Conservation (phyloP, 2,888 invertebrate species). For the Leucozona laternaria region DNA sequence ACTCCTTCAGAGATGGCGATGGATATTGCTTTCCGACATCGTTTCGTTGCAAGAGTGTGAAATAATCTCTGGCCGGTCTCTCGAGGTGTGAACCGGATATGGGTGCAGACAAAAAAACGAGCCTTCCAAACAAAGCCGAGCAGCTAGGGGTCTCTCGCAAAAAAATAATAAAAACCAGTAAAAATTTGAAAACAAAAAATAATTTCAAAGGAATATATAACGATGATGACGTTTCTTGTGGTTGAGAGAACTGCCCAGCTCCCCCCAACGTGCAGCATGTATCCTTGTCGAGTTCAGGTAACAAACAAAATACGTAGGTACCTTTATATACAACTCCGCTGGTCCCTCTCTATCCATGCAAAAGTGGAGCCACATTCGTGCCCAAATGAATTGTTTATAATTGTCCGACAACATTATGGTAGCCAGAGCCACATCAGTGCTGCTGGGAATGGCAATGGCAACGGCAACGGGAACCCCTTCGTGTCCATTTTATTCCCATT, state of each 20-base stretch:
- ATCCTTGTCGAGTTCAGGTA: slow-evolving; percentile 63
- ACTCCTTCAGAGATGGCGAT: background rate
- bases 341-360: slow-evolving; percentile 7
- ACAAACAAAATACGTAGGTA: slow-evolving; percentile 41
- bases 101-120: slow-evolving; percentile 63
- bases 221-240: slow-evolving; percentile 72
- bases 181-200: slow-evolving; percentile 32
- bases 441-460: background rate
- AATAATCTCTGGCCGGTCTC: slow-evolving; percentile 54
- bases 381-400: slow-evolving; percentile 76
- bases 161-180: slow-evolving; percentile 23
- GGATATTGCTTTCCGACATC: slow-evolving; percentile 19
- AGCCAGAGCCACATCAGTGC: slow-evolving; percentile 3
- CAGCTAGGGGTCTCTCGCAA: slow-evolving; percentile 31
- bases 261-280: slow-evolving; percentile 41
- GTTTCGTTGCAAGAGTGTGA: slow-evolving; percentile 62
- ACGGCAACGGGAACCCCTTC: slow-evolving; percentile 27
- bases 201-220: slow-evolving; percentile 62
- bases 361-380: slow-evolving; percentile 64
- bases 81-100: slow-evolving; percentile 74
- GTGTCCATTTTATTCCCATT: slow-evolving; percentile 58
- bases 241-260: slow-evolving; percentile 51
- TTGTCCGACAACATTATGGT: slow-evolving; percentile 67
- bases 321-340: background rate
- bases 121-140: slow-evolving; percentile 54